phyloP scores from a whole-genome alignment of 2,113 vertebrate genomes.

The Collichthys lucidus region DNA sequence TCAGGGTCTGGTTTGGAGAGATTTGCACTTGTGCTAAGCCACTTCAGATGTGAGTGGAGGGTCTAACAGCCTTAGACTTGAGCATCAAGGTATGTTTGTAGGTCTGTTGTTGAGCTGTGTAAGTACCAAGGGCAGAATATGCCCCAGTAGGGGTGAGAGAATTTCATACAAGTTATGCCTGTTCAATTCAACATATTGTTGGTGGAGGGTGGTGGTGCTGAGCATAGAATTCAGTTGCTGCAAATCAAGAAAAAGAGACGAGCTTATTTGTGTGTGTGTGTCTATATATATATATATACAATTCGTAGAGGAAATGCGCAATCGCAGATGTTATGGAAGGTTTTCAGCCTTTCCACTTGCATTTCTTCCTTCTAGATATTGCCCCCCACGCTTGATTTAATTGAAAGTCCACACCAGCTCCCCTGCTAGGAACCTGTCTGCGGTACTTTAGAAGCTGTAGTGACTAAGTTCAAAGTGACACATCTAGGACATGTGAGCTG shows the following conservation, averaged over 20 bases:
- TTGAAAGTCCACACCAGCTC: slow-evolving; percentile 50
- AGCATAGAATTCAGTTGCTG: slow-evolving; percentile 26
- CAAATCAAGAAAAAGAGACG: slow-evolving; percentile 41
- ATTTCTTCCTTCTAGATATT: slow-evolving; percentile 26
- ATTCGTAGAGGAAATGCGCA: slow-evolving; percentile 10
- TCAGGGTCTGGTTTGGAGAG: slow-evolving; percentile 82
- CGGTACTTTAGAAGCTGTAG: slow-evolving; percentile 56
- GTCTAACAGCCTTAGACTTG: slow-evolving; percentile 80
- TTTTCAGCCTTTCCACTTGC: slow-evolving; percentile 19
- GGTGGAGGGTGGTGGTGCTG: slow-evolving; percentile 38
- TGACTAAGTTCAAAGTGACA: slow-evolving; percentile 96
- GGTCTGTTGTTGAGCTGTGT: slow-evolving; percentile 80
- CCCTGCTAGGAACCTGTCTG: slow-evolving; percentile 59
- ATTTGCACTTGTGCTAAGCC: slow-evolving; percentile 82
- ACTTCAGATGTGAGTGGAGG: slow-evolving; percentile 82
- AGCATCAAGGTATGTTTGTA: slow-evolving; percentile 81
- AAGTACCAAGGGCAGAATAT: slow-evolving; percentile 75
- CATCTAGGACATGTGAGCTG: slow-evolving; percentile 89
- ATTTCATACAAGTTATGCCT: slow-evolving; percentile 75
- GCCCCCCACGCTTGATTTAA: slow-evolving; percentile 57
- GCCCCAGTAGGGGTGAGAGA: slow-evolving; percentile 64
- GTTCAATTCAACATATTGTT: slow-evolving; percentile 69
- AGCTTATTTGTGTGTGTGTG: neutral
- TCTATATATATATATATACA: slow-evolving; percentile 10
- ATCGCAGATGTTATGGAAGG: slow-evolving; percentile 16